Conservation (phyloP, 2,113 vertebrate genomes). For the Acanthochromis polyacanthus region DNA sequence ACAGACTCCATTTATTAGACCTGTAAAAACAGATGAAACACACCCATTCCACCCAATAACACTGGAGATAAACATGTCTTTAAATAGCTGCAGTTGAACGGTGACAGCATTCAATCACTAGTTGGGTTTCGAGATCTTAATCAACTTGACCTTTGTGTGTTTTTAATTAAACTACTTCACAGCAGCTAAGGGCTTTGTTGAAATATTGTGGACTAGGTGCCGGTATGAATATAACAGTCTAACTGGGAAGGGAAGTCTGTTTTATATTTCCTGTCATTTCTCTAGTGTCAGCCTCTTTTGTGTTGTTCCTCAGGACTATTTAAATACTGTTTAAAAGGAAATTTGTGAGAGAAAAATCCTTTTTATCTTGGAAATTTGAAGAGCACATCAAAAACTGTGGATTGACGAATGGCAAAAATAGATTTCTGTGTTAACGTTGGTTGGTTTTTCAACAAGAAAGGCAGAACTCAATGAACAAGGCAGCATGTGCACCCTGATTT, state of each 20-base stretch:
- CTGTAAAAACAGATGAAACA: constrained; percentile 29
- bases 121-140: not conserved
- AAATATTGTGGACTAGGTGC: not conserved
- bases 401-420: not conserved
- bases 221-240: not conserved
- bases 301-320: not conserved
- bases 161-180: not conserved
- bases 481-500: too few relatives aligned
- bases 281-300: not conserved
- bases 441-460: too few relatives aligned
- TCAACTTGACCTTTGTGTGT: not conserved
- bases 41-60: not conserved
- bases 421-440: too few relatives aligned
- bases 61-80: constrained; percentile 2
- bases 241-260: constrained; percentile 11
- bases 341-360: not conserved
- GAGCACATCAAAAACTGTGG: too few relatives aligned
- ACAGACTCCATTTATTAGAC: not conserved
- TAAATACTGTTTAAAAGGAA: too few relatives aligned
- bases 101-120: not conserved
- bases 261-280: constrained; percentile 17
- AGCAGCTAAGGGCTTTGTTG: not conserved
- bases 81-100: constrained; percentile 2
- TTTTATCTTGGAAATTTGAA: not conserved
- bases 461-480: too few relatives aligned